phyloP scores from a whole-genome alignment of 1,140 invertebrate species.

The Eupristina koningsbergeri region DNA sequence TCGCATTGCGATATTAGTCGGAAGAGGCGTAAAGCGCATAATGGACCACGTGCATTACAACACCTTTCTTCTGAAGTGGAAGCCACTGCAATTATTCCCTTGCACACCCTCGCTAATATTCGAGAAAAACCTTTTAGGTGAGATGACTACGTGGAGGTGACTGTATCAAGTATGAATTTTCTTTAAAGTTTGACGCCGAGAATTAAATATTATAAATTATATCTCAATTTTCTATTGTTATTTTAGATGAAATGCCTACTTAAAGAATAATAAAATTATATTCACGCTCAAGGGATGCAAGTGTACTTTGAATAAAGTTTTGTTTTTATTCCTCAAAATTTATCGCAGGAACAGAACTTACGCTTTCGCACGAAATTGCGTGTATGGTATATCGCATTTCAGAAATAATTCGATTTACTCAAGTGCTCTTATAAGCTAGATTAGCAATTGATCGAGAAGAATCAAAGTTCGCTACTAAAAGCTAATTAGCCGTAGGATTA shows the following conservation, averaged over 20 bases:
- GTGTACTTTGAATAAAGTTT: too few species aligned
- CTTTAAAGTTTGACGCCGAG: too few species aligned
- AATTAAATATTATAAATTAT: too few species aligned
- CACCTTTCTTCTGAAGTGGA: background rate
- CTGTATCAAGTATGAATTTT: too few species aligned
- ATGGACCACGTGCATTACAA: background rate
- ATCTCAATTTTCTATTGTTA: too few species aligned
- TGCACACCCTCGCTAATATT: background rate
- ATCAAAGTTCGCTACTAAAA: background rate
- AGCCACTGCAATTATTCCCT: background rate
- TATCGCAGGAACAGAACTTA: too few species aligned
- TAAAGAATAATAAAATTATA: too few species aligned
- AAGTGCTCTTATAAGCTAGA: background rate
- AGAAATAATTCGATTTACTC: background rate
- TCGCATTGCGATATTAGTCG: slow-evolving; percentile 2
- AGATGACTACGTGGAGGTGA: too few species aligned
- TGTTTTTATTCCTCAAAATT: too few species aligned
- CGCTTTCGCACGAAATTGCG: background rate
- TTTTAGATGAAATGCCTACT: too few species aligned
- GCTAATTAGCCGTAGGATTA: background rate
- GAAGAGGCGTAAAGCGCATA: background rate
- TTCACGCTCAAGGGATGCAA: too few species aligned
- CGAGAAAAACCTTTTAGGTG: slow-evolving; percentile 17
- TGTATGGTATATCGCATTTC: background rate
- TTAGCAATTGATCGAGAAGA: background rate